Evolutionary conservation across 2,888 invertebrate species (phyloP).

Genomic region (Idaea straminata): DNA sequence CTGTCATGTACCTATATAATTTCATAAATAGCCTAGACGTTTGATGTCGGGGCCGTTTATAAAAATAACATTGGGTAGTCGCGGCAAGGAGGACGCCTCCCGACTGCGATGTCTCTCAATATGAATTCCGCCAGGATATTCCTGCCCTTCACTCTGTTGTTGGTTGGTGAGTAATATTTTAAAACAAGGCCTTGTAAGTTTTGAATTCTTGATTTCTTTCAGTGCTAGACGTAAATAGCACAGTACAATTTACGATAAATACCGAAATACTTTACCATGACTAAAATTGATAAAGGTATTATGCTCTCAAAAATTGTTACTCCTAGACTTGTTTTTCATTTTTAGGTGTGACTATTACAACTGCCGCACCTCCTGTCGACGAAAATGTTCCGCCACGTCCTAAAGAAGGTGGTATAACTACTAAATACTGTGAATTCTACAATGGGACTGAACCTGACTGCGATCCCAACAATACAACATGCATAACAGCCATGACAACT

Average conservation of each 20-base stretch:
- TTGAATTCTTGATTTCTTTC: background rate
- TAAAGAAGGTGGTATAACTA: conserved; percentile 68
- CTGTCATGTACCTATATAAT: conserved; percentile 65
- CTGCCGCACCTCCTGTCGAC: conserved; percentile 58
- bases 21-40: conserved; percentile 74
- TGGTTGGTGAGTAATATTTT: conserved; percentile 51
- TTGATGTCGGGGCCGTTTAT: conserved; percentile 74
- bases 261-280: background rate
- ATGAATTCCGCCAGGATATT: conserved; percentile 38
- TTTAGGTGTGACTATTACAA: conserved; percentile 43
- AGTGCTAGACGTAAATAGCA: background rate
- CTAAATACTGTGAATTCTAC: conserved; percentile 84
- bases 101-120: conserved; percentile 53
- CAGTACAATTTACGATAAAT: background rate
- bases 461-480: conserved; percentile 42
- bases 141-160: conserved; percentile 42
- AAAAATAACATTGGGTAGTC: conserved; percentile 75
- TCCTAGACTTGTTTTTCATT: background rate
- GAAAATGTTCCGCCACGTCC: conserved; percentile 66
- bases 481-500: conserved; percentile 40
- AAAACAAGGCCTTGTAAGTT: conserved; percentile 6
- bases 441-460: conserved; percentile 72
- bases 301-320: background rate
- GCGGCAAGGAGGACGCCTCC: conserved; percentile 55
- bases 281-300: background rate